Evolutionary conservation across 1,140 invertebrate genomes (phyloP), one percentile per base, ranked within the genome.

Genomic region (Hesperophylax magnus): DNA sequence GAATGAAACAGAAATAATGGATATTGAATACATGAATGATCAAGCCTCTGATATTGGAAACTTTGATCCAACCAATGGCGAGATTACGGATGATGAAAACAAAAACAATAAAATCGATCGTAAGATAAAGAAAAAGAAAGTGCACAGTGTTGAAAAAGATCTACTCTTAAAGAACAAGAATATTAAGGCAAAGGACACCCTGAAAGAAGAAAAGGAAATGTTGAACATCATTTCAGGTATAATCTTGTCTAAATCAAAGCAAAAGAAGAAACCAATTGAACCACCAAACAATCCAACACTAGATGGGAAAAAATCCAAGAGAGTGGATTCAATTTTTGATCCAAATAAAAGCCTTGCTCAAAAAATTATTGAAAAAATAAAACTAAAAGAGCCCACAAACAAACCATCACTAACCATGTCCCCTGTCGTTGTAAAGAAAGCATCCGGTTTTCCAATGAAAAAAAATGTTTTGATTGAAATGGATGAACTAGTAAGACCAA

Each of bases 331-430:
- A n/a, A n/a, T 34, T 6, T 79, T 79, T 79, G 77, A 79, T 79
- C 58, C 65, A n/a, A 71, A 79, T 53, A 14, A 31, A 20, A 79
- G 77, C 54, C 52, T 79, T 17, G 63, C 77, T 20, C 17, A 56
- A 69, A 79, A 79, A 71, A 79, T 79, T 58, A 69, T 79, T 79
- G 58, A 69, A 8, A 79, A 79, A 56, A 69, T 79, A 17, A 34
- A 79, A 58, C 34, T 5, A 15, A 67, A 67, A 67, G 31, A 67
- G 39, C n/a, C 15, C 5, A 34, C 31, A 58, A 75, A 31, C n/a
- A 75, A 17, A n/a, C 34, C n/a, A 8, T 8, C 34, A 17, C 27
- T 9, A 22, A 61, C 8, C 7, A 65, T 65, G 17, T 34, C 63
- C 11, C 63, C 22, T 6, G 11, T 65, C 8, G 15, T 65, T 65